Percentiles rank a stretch among this genome's conserved stretches.
These are phyloP conservation scores for Tringa solitaria DNA, from an alignment of 2,113 vertebrate genomes.

Conservation along the genomic window DNA sequence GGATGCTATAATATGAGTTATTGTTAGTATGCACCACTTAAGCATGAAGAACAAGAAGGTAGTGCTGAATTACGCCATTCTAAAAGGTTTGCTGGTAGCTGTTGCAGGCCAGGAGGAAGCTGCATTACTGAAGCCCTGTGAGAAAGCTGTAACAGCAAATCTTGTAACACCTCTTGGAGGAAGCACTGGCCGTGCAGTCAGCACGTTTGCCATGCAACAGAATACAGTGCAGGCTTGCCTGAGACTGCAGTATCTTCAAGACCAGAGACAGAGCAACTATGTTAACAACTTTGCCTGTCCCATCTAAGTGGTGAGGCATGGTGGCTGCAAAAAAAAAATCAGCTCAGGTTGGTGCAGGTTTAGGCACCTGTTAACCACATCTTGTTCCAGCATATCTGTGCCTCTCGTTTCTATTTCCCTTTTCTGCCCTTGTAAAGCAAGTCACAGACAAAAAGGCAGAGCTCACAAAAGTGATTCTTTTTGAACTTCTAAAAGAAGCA, in stretches of 20 bases:
- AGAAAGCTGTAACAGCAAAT: neutral
- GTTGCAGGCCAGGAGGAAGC: neutral
- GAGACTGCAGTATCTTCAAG: neutral
- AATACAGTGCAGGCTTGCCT: neutral
- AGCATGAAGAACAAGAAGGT: neutral
- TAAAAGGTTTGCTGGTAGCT: neutral
- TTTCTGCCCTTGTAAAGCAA: neutral
- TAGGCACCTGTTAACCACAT: neutral
- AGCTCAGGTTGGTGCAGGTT: neutral
- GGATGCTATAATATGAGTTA: neutral
- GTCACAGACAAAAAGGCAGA: neutral
- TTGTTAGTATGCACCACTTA: neutral
- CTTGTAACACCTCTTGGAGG: neutral
- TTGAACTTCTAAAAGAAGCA: neutral
- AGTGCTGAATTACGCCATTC: neutral
- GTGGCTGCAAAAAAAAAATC: neutral
- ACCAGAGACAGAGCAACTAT: neutral
- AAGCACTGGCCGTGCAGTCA: neutral
- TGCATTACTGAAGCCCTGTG: neutral
- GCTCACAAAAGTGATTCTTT: neutral
- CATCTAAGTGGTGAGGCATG: neutral
- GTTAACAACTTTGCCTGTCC: neutral
- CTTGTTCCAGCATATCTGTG: accelerated
- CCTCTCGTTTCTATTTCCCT: neutral
- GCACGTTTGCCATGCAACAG: neutral